Base-by-base conservation (phyloP, 2,797 vertebrate species). In the Somateria mollissima region DNA sequence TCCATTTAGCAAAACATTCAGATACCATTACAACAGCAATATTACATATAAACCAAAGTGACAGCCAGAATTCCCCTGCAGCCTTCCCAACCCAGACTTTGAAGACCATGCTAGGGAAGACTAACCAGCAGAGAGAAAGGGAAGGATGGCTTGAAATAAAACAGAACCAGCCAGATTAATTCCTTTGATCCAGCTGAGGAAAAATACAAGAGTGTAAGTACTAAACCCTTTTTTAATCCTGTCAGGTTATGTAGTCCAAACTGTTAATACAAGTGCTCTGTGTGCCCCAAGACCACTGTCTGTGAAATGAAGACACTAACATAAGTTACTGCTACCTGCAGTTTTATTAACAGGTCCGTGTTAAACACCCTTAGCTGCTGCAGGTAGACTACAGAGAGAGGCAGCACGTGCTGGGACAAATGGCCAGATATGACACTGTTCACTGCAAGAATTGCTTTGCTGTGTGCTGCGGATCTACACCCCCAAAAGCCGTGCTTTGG, bases 71-170 rank as follows among this genome's bases (percentile, higher is more conserved):
- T 72, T 80, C 28, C 74, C 83, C 80, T 47, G 34, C 57, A 91
- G 94, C 37, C 39, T 89, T 91, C 58, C 45, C 74, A 87, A 17
- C 16, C 22, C 21, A 2, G 3, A 24, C 53, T 74, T 79, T 77
- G 74, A 94, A 91, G 67, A 61, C 67, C 2, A 3, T 16, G 41
- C 56, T 74, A 49, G 30, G 21, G 36, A 89, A 90, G 37, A 75
- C 61, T 61, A 93, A 24, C n/a, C 92, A 86, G 79, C 34, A 79
- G 77, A 79, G 92, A 56, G 20, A 67, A 84, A 91, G 82, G 62
- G 43, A 56, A 89, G 61, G n/a, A 58, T 2, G 8, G 73, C 20
- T 51, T 74, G 61, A 95, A 93, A 70, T 45, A 74, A 37, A 88
- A 60, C 57, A 89, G 49, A 94, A 73, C 30, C 36, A 81, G 43